Conservation (phyloP, 2,888 invertebrate genomes). For the Nowickia ferox region DNA sequence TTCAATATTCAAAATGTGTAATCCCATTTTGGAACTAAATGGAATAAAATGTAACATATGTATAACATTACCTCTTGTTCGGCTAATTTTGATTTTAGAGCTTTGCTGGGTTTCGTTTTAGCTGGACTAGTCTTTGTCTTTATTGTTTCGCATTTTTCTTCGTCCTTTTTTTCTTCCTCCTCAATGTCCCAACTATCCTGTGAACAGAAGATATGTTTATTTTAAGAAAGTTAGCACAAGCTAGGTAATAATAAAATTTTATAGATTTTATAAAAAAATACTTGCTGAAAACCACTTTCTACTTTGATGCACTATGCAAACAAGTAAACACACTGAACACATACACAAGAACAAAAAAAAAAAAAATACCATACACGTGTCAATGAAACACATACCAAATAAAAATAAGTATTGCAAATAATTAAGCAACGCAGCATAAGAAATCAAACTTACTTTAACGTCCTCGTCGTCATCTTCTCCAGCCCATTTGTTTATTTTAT, state of each 20-base stretch:
- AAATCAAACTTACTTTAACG: slow-evolving; percentile 87
- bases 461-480: slow-evolving; percentile 94
- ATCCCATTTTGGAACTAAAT: too few relatives aligned
- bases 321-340: slow-evolving; percentile 21
- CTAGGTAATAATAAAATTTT: not conserved
- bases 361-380: slow-evolving; percentile 67
- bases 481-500: slow-evolving; percentile 90
- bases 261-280: not conserved
- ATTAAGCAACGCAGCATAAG: slow-evolving; percentile 6
- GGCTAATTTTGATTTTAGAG: slow-evolving; percentile 91
- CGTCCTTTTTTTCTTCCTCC: slow-evolving; percentile 88
- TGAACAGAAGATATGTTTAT: slow-evolving; percentile 66
- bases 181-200: slow-evolving; percentile 98
- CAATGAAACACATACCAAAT: slow-evolving; percentile 23
- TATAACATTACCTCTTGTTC: slow-evolving; percentile 90
- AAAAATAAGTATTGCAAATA: slow-evolving; percentile 5
- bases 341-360: slow-evolving; percentile 33
- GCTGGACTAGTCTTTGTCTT: slow-evolving; percentile 83
- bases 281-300: slow-evolving; percentile 66
- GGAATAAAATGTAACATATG: not conserved
- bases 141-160: slow-evolving; percentile 82
- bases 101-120: slow-evolving; percentile 89
- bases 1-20: too few relatives aligned
- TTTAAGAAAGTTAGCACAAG: not conserved
- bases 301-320: slow-evolving; percentile 10